These are phyloP conservation scores for Centropus unirufus DNA, from an alignment of 2,113 vertebrate genomes.

Conservation along the genomic window DNA sequence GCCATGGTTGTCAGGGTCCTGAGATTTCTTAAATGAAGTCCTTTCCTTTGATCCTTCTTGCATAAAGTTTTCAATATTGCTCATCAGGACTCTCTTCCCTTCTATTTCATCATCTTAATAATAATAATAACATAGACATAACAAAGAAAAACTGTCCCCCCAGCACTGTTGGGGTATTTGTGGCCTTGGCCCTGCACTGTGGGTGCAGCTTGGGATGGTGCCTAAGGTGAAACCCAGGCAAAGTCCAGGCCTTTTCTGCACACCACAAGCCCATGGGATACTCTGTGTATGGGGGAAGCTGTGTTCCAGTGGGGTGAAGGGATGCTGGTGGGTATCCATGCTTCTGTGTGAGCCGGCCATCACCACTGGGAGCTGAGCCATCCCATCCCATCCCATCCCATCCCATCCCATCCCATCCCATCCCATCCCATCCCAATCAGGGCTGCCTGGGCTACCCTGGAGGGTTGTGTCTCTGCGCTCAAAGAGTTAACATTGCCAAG, in stretches of 20 bases:
- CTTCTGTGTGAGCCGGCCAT: neutral
- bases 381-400: neutral
- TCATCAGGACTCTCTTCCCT: neutral
- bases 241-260: neutral
- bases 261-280: neutral
- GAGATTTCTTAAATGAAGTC: neutral
- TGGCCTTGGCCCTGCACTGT: neutral
- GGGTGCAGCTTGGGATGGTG: neutral
- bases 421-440: neutral
- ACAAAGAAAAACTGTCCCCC: neutral
- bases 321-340: neutral
- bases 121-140: neutral
- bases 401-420: neutral
- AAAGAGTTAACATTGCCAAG: neutral
- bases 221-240: neutral
- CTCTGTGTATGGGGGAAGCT: fast-evolving
- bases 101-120: neutral
- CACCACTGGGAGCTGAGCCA: too few relatives aligned
- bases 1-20: neutral
- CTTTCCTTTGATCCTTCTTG: neutral
- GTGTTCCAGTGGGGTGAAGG: neutral
- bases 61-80: neutral
- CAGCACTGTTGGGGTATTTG: fast-evolving
- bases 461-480: neutral
- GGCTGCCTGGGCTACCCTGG: too few relatives aligned